Conservation (phyloP, 2,888 invertebrate genomes). For the Scrobipalpa costella region DNA sequence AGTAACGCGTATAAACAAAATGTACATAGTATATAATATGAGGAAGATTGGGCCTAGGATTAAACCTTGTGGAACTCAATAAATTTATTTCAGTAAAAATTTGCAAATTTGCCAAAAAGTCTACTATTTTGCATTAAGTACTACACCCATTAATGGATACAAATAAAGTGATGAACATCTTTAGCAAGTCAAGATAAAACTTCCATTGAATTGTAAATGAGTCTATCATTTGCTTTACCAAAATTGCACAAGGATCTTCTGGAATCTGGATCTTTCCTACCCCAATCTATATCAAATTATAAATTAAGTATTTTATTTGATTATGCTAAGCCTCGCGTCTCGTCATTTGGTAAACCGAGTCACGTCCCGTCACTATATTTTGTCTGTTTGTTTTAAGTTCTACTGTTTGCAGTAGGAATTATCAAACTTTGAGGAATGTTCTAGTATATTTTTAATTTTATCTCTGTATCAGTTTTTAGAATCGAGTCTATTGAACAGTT, state of each 20-base stretch:
- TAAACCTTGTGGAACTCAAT: constrained; percentile 33
- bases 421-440: constrained; percentile 63
- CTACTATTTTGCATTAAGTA: neutral
- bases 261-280: neutral
- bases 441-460: constrained; percentile 41
- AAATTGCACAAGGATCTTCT: neutral
- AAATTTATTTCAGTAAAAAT: neutral
- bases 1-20: constrained; percentile 66
- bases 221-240: neutral
- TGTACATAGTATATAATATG: constrained; percentile 50
- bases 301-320: constrained; percentile 38
- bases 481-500: neutral
- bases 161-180: neutral
- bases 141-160: neutral
- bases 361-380: constrained; percentile 63
- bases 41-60: constrained; percentile 40
- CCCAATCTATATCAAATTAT: constrained; percentile 13
- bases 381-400: constrained; percentile 64
- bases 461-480: neutral
- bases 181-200: neutral
- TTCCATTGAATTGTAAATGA: neutral
- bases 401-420: constrained; percentile 58
- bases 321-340: constrained; percentile 74
- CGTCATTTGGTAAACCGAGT: constrained; percentile 78
- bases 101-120: no score